Base-by-base conservation (phyloP, 2,113 vertebrate species). In the Takifugu bimaculatus region DNA sequence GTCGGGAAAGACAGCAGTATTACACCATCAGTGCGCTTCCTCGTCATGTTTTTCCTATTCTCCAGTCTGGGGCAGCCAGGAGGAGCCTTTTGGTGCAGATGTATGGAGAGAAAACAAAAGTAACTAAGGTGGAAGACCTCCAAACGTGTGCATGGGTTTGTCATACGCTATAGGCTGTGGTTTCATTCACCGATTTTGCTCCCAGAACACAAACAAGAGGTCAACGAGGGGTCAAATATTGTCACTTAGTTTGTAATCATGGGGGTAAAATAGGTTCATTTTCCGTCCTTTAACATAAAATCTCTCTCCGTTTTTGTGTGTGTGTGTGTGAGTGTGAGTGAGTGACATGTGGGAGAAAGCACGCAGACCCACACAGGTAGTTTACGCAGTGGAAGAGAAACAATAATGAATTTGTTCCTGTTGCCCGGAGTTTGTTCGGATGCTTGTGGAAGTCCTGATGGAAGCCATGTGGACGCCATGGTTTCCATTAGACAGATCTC, bases 331-430 rank as follows among this genome's bases (percentile, higher is more conserved):
- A 20, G 1, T 44, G 51, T 61, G 29, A 53, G 53, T 65, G 49
- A 55, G 20, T 50, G 35, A 12, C 13, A 14, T 45, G 57, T 51
- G 54, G 57, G 58, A n/a, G 26, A 13, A 39, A 27, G 54, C 39
- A 54, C 43, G 39, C 56, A 68, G 60, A 54, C 58, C 56, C 60
- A 58, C 65, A 62, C 42, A 79, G 54, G 29, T 70, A 50, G 62
- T 76, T 78, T 73, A 73, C 52, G 73, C 57, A 79, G 72, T 83
- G 70, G 69, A 80, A 72, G 73, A 81, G 63, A 72, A 61, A 71
- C 80, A 84, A 78, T 89, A 88, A 91, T 89, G 80, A 85, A 90
- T 89, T 79, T 88, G 81, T 90, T 90, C 86, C 85, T 87, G 79
- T 84, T 78, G 77, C 79, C 76, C 79, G 69, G 74, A 72, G 74